Evolutionary conservation across 2,113 vertebrate genomes (phyloP), one percentile per base, ranked within the genome.

Genomic region (Sprattus sprattus): DNA sequence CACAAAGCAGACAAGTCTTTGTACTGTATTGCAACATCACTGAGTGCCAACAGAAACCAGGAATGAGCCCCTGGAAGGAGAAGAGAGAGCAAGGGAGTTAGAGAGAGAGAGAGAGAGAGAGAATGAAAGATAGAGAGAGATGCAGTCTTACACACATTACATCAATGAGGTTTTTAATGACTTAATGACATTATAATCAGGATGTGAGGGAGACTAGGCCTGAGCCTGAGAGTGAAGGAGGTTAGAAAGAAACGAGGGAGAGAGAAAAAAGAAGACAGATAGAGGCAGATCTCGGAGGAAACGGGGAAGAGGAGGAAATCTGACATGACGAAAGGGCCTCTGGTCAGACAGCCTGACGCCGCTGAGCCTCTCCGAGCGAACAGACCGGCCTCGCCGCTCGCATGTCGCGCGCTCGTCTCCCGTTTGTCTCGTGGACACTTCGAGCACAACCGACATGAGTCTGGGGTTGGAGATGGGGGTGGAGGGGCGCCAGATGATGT

Each of bases 321-420:
- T 93, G 95, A 95, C 94, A 96, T 95, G 95, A 96, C 94, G 89
- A 93, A 93, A 96, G 92, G 94, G 95, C 95, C 93, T 93, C 85
- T 92, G 93, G 94, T 94, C 95, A 97, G 97, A 97, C 97, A 96
- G 95, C 88, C 93, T 95, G 97, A 97, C 96, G 96, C 97, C 97
- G 92, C 94, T 94, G 95, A 95, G 95, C 95, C 96, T 96, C 95
- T 96, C 96, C 95, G 96, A 97, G 96, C 95, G 96, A 97, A 97
- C 96, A 97, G 96, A 96, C 96, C 95, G 96, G 95, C 96, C 95
- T 95, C 96, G 95, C 95, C 94, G 96, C 96, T 96, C 95, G 96
- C 95, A 95, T 96, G 95, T 96, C 71, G 2, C 71, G 4, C 32
- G n/a, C 3, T 71, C 10, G 28, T 71, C 64, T 39, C 71, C 3